Conservation (phyloP, 2,797 vertebrate species). For the Pangasius mekongensis region DNA sequence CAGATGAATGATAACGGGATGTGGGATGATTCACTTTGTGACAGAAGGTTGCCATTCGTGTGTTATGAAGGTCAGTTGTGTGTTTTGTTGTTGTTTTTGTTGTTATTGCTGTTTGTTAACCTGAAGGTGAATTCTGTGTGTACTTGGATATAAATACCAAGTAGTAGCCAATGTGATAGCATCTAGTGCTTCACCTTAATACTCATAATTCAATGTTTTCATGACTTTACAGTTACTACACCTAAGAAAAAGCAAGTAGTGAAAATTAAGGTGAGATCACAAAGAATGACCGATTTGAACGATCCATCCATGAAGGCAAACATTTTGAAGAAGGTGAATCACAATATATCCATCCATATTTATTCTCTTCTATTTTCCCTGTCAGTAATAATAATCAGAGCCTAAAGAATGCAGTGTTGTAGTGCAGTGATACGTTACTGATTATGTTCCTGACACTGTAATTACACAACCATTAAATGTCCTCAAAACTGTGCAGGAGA, state of each 20-base stretch:
- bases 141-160: not conserved
- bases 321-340: conserved; percentile 3
- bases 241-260: conserved; percentile 5
- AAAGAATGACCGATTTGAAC: not conserved
- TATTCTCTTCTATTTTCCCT: not conserved
- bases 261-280: conserved; percentile 18
- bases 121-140: not conserved
- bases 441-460: not conserved
- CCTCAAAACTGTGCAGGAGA: not conserved
- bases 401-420: not conserved
- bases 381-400: not conserved
- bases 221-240: conserved; percentile 12
- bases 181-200: not conserved
- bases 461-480: not conserved
- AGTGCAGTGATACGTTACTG: not conserved
- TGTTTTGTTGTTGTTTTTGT: not conserved
- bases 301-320: conserved; percentile 7
- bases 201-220: not conserved
- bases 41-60: conserved; percentile 3
- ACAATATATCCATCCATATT: not conserved
- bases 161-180: not conserved
- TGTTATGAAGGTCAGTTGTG: conserved; percentile 19
- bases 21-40: conserved; percentile 17
- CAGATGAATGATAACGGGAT: not conserved
- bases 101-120: not conserved